Base-by-base conservation (phyloP, 2,888 invertebrate species). In the Aspidapion aeneum region DNA sequence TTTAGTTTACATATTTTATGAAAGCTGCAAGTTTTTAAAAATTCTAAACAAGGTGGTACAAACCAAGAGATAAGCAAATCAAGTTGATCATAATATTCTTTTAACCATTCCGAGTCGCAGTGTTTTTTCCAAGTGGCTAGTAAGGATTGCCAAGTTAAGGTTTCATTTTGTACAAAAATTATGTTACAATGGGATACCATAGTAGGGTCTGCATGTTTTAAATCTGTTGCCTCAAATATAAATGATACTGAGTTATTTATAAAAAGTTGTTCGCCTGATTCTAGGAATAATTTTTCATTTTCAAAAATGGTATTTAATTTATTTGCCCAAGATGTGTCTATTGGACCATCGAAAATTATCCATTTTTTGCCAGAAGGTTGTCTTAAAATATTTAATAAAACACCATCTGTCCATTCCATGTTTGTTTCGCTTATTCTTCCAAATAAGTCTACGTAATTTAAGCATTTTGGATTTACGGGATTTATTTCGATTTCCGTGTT, bases 261-360 rank as follows among this genome's bases (percentile, higher is more conserved):
- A 68, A 86, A 86, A 77, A 93, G 88, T 48, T 90, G 88, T 80
- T 93, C 93, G 49, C 93, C 93, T 17, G 91, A 91, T 72, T 90
- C 90, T 50, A 93, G 81, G 18, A 93, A 83, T 75, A 90, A 91
- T 79, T 89, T 90, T 75, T 90, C 90, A 70, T 91, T 91, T 77
- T 92, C 91, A 68, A 93, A 80, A 16, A 91, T 90, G 0, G 90
- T 90, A 74, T 90, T 91, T 84, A 93, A 86, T 76, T 90, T 90
- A 80, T 93, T 93, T 69, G 91, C 89, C 93, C 93, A 93, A 3
- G 88, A 86, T 9, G 90, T 87, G 77, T 93, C 91, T n/a, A 93
- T 90, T 0, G 91, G 90, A 0, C 93, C 93, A 77, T 94, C 93
- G 77, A 96, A 94, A 57, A 96, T 86, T 58, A 96, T 85, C 94